These are phyloP conservation scores for Carcina quercana DNA, from an alignment of 2,888 invertebrate species.

Conservation along the genomic window DNA sequence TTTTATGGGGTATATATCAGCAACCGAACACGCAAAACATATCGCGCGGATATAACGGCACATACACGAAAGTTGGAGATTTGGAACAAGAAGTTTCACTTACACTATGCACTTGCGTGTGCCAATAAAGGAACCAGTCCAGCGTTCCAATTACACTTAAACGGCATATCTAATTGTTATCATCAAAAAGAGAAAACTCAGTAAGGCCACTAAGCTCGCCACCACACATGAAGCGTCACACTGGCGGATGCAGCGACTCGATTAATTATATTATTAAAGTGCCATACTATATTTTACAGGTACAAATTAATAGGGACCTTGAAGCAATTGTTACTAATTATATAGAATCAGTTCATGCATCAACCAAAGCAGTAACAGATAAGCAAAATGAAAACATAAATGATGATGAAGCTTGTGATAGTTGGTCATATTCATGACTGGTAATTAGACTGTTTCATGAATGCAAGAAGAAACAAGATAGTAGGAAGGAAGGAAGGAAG, in stretches of 20 bases:
- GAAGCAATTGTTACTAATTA: conserved; percentile 44
- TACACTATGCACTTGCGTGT: conserved; percentile 73
- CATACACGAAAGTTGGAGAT: conserved; percentile 71
- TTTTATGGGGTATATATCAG: conserved; percentile 50
- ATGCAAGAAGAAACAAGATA: conserved; percentile 12
- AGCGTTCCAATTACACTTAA: conserved; percentile 58
- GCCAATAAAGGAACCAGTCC: conserved; percentile 67
- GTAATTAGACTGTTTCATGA: too few species aligned
- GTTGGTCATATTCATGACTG: too few species aligned
- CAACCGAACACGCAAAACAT: conserved; percentile 70
- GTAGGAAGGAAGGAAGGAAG: conserved; percentile 6
- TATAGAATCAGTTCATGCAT: conserved; percentile 44
- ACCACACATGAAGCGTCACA: conserved; percentile 67
- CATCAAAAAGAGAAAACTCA: conserved; percentile 66
- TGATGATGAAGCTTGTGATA: conserved; percentile 16
- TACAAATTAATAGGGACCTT: conserved; percentile 53
- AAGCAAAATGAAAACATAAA: too few species aligned
- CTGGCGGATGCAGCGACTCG: conserved; percentile 58
- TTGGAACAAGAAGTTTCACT: conserved; percentile 76
- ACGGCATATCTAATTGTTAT: conserved; percentile 51
- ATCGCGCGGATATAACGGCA: conserved; percentile 62
- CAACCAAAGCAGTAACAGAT: conserved; percentile 42
- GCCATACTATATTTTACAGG: conserved; percentile 68
- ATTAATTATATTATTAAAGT: conserved; percentile 61
- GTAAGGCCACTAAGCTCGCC: conserved; percentile 67